Base-by-base conservation (phyloP, 2,797 vertebrate genomes). In the Pantherophis vulpinus region DNA sequence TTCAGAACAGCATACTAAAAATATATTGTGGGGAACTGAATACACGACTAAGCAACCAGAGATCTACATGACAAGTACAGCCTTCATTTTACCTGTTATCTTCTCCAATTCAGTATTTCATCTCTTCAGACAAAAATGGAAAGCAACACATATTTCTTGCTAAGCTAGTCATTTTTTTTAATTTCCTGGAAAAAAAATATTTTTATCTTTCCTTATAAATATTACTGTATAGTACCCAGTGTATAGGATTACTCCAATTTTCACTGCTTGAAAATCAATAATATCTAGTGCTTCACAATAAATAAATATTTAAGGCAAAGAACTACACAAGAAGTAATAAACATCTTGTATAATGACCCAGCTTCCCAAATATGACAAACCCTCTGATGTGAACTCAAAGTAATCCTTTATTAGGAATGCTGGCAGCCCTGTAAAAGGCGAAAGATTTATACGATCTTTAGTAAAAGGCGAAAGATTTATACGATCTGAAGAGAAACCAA, bases 151-250 rank as follows among this genome's bases (percentile, higher is more conserved):
- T 66, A 58, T 60, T 91, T 93, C 51, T 87, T 1, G 13, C 89
- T 93, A 66, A 47, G 23, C 66, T 23, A 0, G 0, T 91, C 29
- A n/a, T 25, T 89, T 18, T 51, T 70, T 91, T 47, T 8, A 0
- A 1, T 93, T 95, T 91, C 88, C 59, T 58, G 14, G 8, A n/a
- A 86, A 63, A 61, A 58, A 61, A 58, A 23, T 23, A 25, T 4
- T 70, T 20, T 59, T 90, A 70, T 91, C 18, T 18, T 93, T 95
- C 54, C 37, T 20, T 88, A 47, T 87, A n/a, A 87, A 70, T 23
- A 70, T 93, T 2, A 63, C 58, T 74, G 93, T 0, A 27, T 37
- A 58, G 5, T 79, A 2, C 0, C 47, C 20, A n/a, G 8, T 87
- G 54, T n/a, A 55, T n/a, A 60, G 11, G 37, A 23, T 91, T 92